Conservation (phyloP, 2,888 invertebrate genomes). For the Malacosoma neustria region DNA sequence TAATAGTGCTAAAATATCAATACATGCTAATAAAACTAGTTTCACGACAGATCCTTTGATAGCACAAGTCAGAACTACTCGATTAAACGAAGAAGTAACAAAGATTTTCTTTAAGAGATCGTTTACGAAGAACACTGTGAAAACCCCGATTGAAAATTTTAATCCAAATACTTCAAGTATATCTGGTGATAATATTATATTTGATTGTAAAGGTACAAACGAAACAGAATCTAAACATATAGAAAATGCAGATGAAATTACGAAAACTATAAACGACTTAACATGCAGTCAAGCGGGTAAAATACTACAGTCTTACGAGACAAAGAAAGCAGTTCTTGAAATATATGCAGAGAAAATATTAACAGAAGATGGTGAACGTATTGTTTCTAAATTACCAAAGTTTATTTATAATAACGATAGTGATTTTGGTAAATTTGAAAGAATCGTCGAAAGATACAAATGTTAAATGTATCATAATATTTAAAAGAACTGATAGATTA, state of each 20-base stretch:
- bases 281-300: slow-evolving; percentile 21
- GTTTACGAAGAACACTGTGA: not conserved
- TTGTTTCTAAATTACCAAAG: slow-evolving; percentile 49
- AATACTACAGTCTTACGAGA: slow-evolving; percentile 46
- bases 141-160: slow-evolving; percentile 9
- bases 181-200: slow-evolving; percentile 25
- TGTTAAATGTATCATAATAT: no score
- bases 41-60: not conserved
- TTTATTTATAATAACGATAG: slow-evolving; percentile 35
- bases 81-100: not conserved
- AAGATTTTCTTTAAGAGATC: not conserved
- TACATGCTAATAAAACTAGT: not conserved
- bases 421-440: slow-evolving; percentile 14
- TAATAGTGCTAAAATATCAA: slow-evolving; percentile 14
- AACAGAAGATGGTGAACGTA: slow-evolving; percentile 24
- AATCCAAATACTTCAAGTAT: slow-evolving; percentile 23
- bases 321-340: slow-evolving; percentile 54
- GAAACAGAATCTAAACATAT: slow-evolving; percentile 1
- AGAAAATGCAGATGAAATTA: slow-evolving; percentile 1
- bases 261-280: slow-evolving; percentile 6
- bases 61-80: not conserved
- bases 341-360: slow-evolving; percentile 43
- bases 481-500: no score
- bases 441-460: slow-evolving; percentile 16
- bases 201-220: slow-evolving; percentile 7